Base-by-base conservation (phyloP, 2,113 vertebrate genomes). In the Halcyon malimbica region DNA sequence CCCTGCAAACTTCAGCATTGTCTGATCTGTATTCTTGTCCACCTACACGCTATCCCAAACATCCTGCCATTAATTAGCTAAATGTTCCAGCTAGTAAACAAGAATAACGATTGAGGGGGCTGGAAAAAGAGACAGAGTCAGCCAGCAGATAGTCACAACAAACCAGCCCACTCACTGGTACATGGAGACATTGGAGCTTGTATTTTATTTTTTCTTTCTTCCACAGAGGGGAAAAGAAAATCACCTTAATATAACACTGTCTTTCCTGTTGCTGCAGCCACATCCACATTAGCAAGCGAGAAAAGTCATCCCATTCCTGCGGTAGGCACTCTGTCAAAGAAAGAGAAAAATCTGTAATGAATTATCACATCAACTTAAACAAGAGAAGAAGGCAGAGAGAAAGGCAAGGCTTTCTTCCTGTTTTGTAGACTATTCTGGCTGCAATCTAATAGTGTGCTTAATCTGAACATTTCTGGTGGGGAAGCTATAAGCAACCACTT, bases 251-350 rank as follows among this genome's bases (percentile, higher is more conserved):
- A 67, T 88, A 97, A 98, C 96, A 95, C 29, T 82, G 94, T 35
- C 93, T 96, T 97, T 98, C 96, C 89, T 96, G 91, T 83, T 84
- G 80, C 76, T 77, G 87, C 56, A 93, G 70, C 89, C 95, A 70
- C 76, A 87, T 97, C 95, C 97, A 79, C 41, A 76, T 98, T 97
- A 99, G 98, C 99, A 99, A 98, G 98, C 98, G 74, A 99, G 98
- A 93, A 99, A 99, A 90, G 98, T 97, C 99, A 99, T 99, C 96
- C 99, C 99, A 4, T 87, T 99, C 95, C 98, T 98, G 97, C 98
- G 98, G 97, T 99, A 99, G 92, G 98, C 98, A 83, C 97, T 98
- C 98, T 98, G 98, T 97, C 89, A 97, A 96, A 97, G 97, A 96
- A 62, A 96, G 73, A 93, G 96, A 98, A 97, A 98, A 98, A 98